Conservation (phyloP, 2,888 invertebrate species). For the Nematopogon swammerdamellus region DNA sequence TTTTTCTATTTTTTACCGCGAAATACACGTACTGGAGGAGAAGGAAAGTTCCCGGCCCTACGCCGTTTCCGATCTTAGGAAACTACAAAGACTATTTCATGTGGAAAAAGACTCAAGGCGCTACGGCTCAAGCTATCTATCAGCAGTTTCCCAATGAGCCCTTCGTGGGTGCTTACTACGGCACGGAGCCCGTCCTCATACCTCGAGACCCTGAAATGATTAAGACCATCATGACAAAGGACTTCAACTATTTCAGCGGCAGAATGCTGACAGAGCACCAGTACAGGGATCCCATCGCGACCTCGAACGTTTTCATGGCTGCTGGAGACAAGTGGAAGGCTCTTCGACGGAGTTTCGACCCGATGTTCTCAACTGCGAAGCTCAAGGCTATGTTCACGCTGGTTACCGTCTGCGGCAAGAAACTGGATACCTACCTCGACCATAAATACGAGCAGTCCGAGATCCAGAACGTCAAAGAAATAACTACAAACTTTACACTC, state of each 20-base stretch:
- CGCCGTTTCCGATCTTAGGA: not conserved
- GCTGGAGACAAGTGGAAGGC: constrained; percentile 6
- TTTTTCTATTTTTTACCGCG: not conserved
- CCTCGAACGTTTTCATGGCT: constrained; percentile 3
- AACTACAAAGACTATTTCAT: not conserved
- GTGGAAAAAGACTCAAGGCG: not conserved
- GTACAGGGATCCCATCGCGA: not conserved
- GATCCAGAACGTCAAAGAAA: not conserved
- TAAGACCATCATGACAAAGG: constrained; percentile 5
- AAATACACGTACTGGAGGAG: not conserved
- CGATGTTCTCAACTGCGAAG: constrained; percentile 5
- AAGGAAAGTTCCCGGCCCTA: not conserved
- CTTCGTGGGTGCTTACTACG: not conserved
- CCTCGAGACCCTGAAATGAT: constrained; percentile 6
- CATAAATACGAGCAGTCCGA: not conserved
- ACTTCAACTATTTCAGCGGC: constrained; percentile 5
- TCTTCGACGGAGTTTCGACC: constrained; percentile 4
- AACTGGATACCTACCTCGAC: not conserved
- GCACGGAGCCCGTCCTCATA: constrained; percentile 1
- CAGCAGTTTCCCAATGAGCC: not conserved
- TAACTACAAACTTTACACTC: not conserved
- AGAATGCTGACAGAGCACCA: constrained; percentile 1
- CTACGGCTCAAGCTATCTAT: not conserved
- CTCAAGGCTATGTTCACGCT: not conserved
- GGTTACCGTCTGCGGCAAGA: not conserved